Base-by-base conservation (phyloP, 53 echinoderm and acorn worm genomes). In the Holothuria scabra region DNA sequence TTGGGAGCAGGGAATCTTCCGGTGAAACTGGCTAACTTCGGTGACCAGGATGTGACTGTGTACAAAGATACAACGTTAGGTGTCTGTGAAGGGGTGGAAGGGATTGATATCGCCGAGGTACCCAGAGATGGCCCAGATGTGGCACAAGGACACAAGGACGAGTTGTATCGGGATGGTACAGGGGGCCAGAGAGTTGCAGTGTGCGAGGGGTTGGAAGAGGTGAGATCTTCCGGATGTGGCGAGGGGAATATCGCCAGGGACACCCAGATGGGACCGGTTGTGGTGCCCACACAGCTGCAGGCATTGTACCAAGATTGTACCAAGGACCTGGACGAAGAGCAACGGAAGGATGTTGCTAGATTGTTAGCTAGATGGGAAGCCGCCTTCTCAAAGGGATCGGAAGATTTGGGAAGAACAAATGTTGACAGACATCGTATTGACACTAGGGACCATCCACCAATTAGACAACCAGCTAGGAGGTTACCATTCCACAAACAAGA, bases 401-500 rank as follows among this genome's bases (percentile, higher is more conserved):
- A 19, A 13, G 79, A 86, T 79, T 23, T 86, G 4, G 86, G 86
- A 25, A 18, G 78, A n/a, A 86, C 86, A 1, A 19, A 49, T 19
- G 33, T 86, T 13, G 79, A 56, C 48, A 78, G 28, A 58, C 86
- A 79, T 37, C 31, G 32, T 0, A 78, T 86, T 14, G 66, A 86
- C 52, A 86, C 86, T 7, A 79, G 86, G 56, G 28, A 19, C 59
- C 65, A 64, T 25, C 14, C 55, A n/a, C n/a, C n/a, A n/a, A 78
- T 79, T 31, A 75, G 32, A 24, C 79, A 86, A 55, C 31, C 49
- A 29, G 55, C 79, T 8, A 78, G 86, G 33, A 37, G 86, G 13
- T 26, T 86, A 32, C 86, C 86, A n/a, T 25, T 86, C 13, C 78
- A 65, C 30, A 76, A 86, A 26, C 65, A 79, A 32, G 86, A 66